Evolutionary conservation across 2,888 invertebrate genomes (phyloP).

Genomic region (Calephelis perditalis): DNA sequence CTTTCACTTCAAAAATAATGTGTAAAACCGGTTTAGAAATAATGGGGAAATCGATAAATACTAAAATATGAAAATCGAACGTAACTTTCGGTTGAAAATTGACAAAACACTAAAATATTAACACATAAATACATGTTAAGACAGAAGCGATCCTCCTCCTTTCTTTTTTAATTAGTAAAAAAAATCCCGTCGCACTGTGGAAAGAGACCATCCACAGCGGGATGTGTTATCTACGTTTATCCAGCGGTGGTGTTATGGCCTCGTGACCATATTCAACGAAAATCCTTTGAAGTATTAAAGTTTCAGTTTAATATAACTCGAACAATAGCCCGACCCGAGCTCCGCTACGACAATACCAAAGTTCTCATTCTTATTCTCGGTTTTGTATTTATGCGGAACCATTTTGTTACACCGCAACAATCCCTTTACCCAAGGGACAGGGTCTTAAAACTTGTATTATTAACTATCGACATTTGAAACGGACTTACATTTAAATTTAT

Average conservation of each 20-base stretch:
- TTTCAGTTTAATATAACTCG: slow-evolving; percentile 68
- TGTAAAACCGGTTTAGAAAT: no score
- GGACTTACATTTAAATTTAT: background rate
- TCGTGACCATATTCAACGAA: slow-evolving; percentile 36
- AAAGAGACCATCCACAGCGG: slow-evolving; percentile 9
- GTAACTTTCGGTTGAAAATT: no score
- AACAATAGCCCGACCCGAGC: slow-evolving; percentile 63
- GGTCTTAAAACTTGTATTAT: slow-evolving; percentile 1
- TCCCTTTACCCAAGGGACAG: slow-evolving; percentile 4
- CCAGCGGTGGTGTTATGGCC: slow-evolving; percentile 1
- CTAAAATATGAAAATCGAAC: no score
- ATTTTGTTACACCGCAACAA: slow-evolving; percentile 1
- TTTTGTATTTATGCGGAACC: slow-evolving; percentile 4
- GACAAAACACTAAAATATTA: no score
- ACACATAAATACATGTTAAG: no score
- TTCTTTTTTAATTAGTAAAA: no score
- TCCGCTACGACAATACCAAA: slow-evolving; percentile 64
- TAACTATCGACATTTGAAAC: slow-evolving; percentile 4
- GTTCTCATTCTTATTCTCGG: slow-evolving; percentile 47
- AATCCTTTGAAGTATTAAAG: slow-evolving; percentile 70
- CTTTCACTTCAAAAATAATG: no score
- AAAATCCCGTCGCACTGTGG: background rate
- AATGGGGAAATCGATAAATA: no score
- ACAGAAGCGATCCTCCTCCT: no score
- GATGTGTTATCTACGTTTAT: slow-evolving; percentile 10